Conservation (phyloP, 1,140 invertebrate species). For the Eciton burchellii region DNA sequence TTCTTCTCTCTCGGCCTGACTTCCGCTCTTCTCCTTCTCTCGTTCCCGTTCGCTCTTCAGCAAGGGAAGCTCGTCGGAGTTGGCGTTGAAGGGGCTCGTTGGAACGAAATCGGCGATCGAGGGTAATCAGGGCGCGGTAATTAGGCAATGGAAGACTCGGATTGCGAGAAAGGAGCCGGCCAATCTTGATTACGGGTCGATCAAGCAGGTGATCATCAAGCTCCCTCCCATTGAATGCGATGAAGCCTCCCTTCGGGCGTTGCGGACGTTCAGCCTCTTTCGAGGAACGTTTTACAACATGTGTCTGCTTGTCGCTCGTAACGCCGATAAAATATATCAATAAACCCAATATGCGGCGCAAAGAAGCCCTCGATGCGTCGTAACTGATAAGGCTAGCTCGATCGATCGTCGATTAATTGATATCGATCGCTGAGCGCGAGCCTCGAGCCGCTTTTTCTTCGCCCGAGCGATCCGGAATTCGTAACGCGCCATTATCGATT, state of each 20-base stretch:
- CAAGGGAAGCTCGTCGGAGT: neutral
- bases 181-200: neutral
- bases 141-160: conserved; percentile 44
- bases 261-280: neutral
- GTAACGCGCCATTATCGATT: conserved; percentile 42
- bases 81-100: conserved; percentile 14
- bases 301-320: conserved; percentile 29
- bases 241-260: neutral
- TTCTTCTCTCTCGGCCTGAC: conserved; percentile 33
- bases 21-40: neutral
- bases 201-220: conserved; percentile 3
- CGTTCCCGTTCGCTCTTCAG: too few relatives aligned
- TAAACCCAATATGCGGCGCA: conserved; percentile 74
- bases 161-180: conserved; percentile 20
- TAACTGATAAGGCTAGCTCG: conserved; percentile 18
- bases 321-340: conserved; percentile 76
- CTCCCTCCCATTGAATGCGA: neutral
- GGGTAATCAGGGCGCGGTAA: neutral
- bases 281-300: neutral
- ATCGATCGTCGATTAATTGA: conserved; percentile 41
- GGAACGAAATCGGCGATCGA: too few relatives aligned
- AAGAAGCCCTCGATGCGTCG: conserved; percentile 38
- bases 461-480: conserved; percentile 31
- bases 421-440: conserved; percentile 50
- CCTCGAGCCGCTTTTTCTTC: conserved; percentile 22